These are phyloP conservation scores for Rotaria macrura DNA, from an alignment of 2,888 invertebrate genomes.

Conservation along the genomic window DNA sequence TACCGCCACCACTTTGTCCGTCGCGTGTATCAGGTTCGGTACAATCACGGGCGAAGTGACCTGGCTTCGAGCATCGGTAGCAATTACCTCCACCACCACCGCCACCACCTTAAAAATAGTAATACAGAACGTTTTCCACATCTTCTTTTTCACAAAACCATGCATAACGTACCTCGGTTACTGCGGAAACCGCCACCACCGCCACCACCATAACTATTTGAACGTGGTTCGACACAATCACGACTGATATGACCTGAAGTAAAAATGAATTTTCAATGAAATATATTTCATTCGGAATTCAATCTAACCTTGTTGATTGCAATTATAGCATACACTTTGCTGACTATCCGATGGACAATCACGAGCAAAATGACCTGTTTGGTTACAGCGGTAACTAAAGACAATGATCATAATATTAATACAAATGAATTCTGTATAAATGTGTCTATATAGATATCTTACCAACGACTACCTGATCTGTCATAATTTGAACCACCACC, in stretches of 20 bases:
- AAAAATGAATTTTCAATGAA: neutral
- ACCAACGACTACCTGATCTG: neutral
- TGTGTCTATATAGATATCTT: no score
- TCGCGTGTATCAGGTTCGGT: neutral
- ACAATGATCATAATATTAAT: neutral
- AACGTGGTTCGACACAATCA: neutral
- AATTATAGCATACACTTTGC: neutral
- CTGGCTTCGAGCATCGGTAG: neutral
- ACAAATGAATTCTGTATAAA: neutral
- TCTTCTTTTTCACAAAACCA: neutral
- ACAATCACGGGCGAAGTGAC: neutral
- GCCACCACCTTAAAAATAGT: neutral
- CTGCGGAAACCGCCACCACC: neutral
- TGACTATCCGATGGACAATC: neutral
- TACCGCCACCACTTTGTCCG: neutral
- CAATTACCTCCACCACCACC: neutral
- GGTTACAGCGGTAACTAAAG: neutral
- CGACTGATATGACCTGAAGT: neutral
- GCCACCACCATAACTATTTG: neutral
- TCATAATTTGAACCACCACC: neutral
- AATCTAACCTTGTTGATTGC: constrained; percentile 7
- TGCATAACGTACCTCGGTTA: neutral
- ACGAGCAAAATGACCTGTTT: constrained; percentile 4
- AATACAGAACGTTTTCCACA: neutral
- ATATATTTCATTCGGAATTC: neutral